Conservation (phyloP, 2,888 invertebrate genomes). For the Empis stercorea region DNA sequence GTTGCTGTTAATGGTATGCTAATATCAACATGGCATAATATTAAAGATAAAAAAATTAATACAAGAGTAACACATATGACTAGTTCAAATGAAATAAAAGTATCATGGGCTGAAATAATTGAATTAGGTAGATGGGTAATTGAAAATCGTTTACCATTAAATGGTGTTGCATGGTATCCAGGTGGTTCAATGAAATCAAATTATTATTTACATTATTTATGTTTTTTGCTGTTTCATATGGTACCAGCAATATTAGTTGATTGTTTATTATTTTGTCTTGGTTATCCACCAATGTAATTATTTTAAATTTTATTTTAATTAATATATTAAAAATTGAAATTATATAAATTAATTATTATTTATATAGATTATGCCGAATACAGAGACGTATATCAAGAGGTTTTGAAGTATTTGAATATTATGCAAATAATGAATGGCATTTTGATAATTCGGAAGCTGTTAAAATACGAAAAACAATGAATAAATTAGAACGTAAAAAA, state of each 20-base stretch:
- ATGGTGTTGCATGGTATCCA: slow-evolving; percentile 75
- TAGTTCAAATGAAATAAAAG: slow-evolving; percentile 65
- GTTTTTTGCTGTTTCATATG: slow-evolving; percentile 77
- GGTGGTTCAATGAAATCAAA: slow-evolving; percentile 79
- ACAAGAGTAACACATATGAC: slow-evolving; percentile 58
- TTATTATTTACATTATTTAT: slow-evolving; percentile 63
- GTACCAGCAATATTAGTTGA: slow-evolving; percentile 82
- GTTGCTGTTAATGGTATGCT: slow-evolving; percentile 58
- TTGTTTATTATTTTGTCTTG: slow-evolving; percentile 58
- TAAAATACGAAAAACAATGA: slow-evolving; percentile 44
- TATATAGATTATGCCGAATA: slow-evolving; percentile 58
- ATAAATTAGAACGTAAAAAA: slow-evolving; percentile 47
- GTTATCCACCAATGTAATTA: slow-evolving; percentile 78
- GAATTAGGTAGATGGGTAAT: slow-evolving; percentile 65
- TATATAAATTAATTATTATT: neutral
- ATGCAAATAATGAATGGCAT: slow-evolving; percentile 86
- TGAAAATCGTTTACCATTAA: slow-evolving; percentile 67
- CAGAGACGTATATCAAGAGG: slow-evolving; percentile 75
- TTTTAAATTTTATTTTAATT: neutral
- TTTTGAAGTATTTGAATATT: slow-evolving; percentile 81
- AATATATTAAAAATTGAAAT: neutral
- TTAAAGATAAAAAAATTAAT: slow-evolving; percentile 19
- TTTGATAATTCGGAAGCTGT: slow-evolving; percentile 60
- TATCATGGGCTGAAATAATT: slow-evolving; percentile 83
- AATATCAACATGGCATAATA: slow-evolving; percentile 27